phyloP scores from a whole-genome alignment of 2,888 invertebrate genomes.

The Hetaerina titia region DNA sequence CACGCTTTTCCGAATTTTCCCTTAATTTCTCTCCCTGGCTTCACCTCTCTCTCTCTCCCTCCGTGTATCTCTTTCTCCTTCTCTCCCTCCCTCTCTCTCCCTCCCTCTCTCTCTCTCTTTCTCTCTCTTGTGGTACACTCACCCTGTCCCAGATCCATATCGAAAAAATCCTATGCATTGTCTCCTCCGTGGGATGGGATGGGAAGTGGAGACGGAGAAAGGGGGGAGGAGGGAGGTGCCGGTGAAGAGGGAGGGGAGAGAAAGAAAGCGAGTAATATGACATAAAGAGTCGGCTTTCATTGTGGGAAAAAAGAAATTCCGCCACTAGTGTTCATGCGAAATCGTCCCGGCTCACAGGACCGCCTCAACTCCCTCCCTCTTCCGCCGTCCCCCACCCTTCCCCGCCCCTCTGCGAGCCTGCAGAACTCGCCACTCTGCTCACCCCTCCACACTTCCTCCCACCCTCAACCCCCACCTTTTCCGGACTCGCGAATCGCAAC shows the following conservation, averaged over 20 bases:
- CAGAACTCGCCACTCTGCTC: neutral
- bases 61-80: neutral
- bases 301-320: neutral
- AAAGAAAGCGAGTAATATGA: neutral
- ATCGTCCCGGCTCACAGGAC: neutral
- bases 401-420: neutral
- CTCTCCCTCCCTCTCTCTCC: neutral
- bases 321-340: constrained; percentile 41
- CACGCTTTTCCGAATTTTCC: neutral
- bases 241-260: neutral
- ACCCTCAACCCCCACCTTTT: neutral
- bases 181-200: neutral
- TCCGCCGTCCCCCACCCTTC: neutral
- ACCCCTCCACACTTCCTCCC: neutral
- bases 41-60: neutral
- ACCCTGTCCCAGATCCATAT: constrained; percentile 51
- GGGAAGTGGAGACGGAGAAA: neutral
- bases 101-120: neutral
- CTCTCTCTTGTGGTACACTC: constrained; percentile 10
- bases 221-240: neutral
- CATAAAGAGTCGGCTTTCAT: constrained; percentile 19
- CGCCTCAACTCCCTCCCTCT: neutral
- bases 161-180: constrained; percentile 56
- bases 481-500: neutral
- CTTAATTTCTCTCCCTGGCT: neutral